Evolutionary conservation across 2,888 invertebrate genomes (phyloP).

Genomic region (Tipula lateralis): DNA sequence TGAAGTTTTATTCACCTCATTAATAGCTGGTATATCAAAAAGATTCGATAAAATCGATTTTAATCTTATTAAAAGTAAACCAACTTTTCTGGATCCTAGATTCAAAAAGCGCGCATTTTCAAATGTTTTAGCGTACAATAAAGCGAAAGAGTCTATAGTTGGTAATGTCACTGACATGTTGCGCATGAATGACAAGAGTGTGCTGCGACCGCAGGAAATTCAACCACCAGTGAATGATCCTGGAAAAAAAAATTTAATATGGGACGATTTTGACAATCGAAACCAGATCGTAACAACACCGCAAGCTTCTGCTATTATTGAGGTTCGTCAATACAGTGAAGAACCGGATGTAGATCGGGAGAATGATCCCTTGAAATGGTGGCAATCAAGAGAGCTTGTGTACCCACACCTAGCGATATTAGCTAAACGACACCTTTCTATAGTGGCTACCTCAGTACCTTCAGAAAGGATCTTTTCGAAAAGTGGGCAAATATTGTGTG

Average conservation of each 20-base stretch:
- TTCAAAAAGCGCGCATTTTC: no score
- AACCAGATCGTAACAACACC: not conserved
- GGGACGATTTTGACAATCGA: no score
- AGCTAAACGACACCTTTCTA: not conserved
- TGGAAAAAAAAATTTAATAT: no score
- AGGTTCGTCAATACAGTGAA: no score
- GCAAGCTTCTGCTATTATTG: not conserved
- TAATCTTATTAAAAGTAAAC: no score
- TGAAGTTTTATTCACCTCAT: not conserved
- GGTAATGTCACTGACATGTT: not conserved
- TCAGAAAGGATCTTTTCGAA: constrained; percentile 28
- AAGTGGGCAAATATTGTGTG: not conserved
- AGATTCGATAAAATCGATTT: not conserved
- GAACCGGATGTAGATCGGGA: no score
- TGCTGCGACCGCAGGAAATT: no score
- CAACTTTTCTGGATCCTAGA: no score
- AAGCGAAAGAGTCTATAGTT: no score
- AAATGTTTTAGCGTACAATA: not conserved
- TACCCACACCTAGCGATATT: not conserved
- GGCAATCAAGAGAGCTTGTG: not conserved
- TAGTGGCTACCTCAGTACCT: not conserved
- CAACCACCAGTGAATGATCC: no score
- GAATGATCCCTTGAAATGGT: not conserved
- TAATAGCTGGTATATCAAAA: not conserved
- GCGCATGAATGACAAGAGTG: no score